Evolutionary conservation across 2,113 vertebrate genomes (phyloP).

Genomic region (Chunga burmeisteri): DNA sequence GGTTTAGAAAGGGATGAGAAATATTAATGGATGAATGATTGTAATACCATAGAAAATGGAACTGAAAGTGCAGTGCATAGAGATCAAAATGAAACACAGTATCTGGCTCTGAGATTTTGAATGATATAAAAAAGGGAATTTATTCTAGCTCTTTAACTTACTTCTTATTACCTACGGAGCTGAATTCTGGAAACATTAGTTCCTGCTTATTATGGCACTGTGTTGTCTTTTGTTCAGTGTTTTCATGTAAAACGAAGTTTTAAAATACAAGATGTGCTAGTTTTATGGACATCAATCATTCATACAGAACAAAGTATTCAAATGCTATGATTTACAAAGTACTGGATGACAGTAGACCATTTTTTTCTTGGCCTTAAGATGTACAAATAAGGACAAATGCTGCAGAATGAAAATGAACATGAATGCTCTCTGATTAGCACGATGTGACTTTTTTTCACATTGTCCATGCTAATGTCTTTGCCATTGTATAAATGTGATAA

Average conservation of each 20-base stretch:
- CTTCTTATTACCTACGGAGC: not conserved
- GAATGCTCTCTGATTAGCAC: not conserved
- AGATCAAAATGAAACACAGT: not conserved
- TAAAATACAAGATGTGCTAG: not conserved
- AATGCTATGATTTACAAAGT: slow-evolving; percentile 9
- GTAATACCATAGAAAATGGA: not conserved
- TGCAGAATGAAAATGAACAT: not conserved
- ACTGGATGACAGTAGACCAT: not conserved
- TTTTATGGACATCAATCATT: slow-evolving; percentile 1
- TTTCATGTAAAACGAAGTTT: slow-evolving; percentile 1
- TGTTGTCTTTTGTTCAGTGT: not conserved
- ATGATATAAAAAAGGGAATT: not conserved
- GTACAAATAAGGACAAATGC: not conserved
- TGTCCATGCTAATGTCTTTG: not conserved
- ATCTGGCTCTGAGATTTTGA: not conserved
- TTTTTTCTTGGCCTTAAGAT: not conserved
- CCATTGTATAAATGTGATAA: not conserved
- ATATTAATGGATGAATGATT: not conserved
- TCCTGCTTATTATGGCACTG: not conserved
- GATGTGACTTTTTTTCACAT: not conserved
- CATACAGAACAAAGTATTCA: not conserved
- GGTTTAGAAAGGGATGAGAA: not conserved
- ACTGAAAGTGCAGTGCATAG: not conserved
- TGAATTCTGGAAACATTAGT: not conserved
- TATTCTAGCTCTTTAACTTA: not conserved